Percentiles rank a stretch among this genome's conserved stretches.
phyloP scores from a whole-genome alignment of 2,113 vertebrate genomes.

The Grammomys surdaster region DNA sequence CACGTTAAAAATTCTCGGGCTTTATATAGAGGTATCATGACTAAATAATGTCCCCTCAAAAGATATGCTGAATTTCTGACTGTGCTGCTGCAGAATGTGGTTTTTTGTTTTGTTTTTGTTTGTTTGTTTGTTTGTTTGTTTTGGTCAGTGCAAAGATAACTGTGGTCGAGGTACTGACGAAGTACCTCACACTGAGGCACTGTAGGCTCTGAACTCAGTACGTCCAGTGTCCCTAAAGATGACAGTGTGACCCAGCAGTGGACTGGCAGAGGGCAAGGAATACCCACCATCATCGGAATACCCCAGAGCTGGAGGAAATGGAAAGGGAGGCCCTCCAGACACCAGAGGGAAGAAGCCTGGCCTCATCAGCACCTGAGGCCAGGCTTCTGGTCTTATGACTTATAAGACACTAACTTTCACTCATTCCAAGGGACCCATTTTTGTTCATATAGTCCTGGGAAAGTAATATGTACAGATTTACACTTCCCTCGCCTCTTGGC shows the following conservation, averaged over 20 bases:
- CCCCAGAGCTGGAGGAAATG: background rate
- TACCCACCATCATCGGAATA: too few species aligned
- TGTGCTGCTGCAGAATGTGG: background rate
- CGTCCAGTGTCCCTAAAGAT: background rate
- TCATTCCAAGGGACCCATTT: background rate
- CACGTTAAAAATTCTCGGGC: background rate
- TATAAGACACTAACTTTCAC: background rate
- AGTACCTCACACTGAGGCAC: background rate
- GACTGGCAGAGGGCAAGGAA: background rate
- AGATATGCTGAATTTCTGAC: too few species aligned
- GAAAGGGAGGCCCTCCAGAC: background rate
- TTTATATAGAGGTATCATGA: background rate
- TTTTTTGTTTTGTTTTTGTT: too few species aligned
- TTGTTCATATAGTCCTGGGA: background rate
- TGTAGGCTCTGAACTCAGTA: background rate
- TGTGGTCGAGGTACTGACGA: background rate
- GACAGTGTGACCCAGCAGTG: background rate
- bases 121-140: too few species aligned
- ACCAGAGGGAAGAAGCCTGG: rapidly evolving
- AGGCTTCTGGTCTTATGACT: background rate
- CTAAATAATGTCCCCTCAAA: background rate
- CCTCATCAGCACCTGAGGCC: background rate
- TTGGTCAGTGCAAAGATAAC: background rate
- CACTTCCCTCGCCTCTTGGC: too few species aligned
- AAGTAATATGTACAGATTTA: background rate